Evolutionary conservation across 2,888 invertebrate genomes (phyloP), one percentile per base, ranked within the genome.

Genomic region (Dynastes grantii): DNA sequence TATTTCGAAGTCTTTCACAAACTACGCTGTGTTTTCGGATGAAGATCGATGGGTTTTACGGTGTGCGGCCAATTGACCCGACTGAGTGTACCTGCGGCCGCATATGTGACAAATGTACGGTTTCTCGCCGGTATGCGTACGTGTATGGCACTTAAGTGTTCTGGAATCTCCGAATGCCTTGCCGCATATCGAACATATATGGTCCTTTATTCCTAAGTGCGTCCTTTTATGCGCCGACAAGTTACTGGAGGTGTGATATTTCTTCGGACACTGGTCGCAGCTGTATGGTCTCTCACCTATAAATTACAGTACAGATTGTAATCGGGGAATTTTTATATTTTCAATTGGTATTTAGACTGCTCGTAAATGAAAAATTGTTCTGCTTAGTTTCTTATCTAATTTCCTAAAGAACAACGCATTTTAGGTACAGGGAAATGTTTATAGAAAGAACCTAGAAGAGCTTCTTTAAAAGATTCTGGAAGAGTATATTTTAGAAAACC

Each of bases 71-170:
- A 88, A 80, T 80, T 88, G 88, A 4, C 88, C 88, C 0, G 88
- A 86, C 81, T 88, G 88, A 1, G 87, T 85, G 78, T 86, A 88
- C 70, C 86, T 82, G 40, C 86, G 85, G 1, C 87, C 87, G 80
- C 88, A 88, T 63, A 85, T 77, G 3, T 81, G 82, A 81, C 88
- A 88, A 9, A 83, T 81, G 58, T 88, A 88, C 3, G 88, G 88
- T 76, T 85, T 87, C 79, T 88, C 88, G 0, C 88, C 88, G 0
- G 88, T 88, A 80, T 88, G 88, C 2, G 85, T 86, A 37, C 88
- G 81, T 29, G 84, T 84, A 77, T 88, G 88, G 63, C 85, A 83
- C 78, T 88, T 87, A 61, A 88, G 80, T 0, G 87, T 88, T 40
- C 88, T 81, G 0, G 85, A 76, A 80, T 88, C 88, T 2, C 86